Evolutionary conservation across 2,797 vertebrate genomes (phyloP), one percentile per base, ranked within the genome.

Genomic region (Myotis vivesi): DNA sequence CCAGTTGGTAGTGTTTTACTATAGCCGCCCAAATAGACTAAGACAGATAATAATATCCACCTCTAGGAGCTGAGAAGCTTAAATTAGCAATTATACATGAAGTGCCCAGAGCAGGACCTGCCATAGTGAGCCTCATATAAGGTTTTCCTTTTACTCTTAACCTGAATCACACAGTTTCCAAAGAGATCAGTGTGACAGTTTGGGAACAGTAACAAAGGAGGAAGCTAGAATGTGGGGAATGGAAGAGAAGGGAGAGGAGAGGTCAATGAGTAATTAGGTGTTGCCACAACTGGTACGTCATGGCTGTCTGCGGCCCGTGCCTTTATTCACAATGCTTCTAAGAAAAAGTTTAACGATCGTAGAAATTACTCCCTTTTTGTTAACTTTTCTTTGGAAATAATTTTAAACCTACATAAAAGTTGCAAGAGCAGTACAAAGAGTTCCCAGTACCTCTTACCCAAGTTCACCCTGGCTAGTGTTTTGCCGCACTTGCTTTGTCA

Each of bases 301-400:
- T 25, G 19, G 4, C 28, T 25, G 0, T 20, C 30, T 20, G 44
- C 2, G 10, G 16, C 22, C 73, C 55, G 4, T 13, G 41, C 12
- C 46, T n/a, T 51, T 36, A 38, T 33, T 53, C 71, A 49, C 33
- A 25, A 3, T 15, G 30, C 9, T 12, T 79, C 19, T 15, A 44
- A 44, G 44, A 44, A 79, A 30, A 82, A 23, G 0, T 22, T 64
- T 44, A n/a, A 38, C 12, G 36, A 55, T 53, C 44, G 64, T 49
- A n/a, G 76, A 64, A 41, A 80, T 13, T 22, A 41, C 33, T 57
- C 23, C 72, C 8, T 72, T 64, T 64, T 20, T 46, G 25, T 75
- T 86, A 12, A 83, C 88, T 94, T 77, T 28, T 55, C 66, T 84
- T 76, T 62, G 38, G 66, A 77, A 89, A 64, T 72, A 44, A 88